Conservation (phyloP, 2,113 vertebrate genomes). For the Seriola rivoliana region DNA sequence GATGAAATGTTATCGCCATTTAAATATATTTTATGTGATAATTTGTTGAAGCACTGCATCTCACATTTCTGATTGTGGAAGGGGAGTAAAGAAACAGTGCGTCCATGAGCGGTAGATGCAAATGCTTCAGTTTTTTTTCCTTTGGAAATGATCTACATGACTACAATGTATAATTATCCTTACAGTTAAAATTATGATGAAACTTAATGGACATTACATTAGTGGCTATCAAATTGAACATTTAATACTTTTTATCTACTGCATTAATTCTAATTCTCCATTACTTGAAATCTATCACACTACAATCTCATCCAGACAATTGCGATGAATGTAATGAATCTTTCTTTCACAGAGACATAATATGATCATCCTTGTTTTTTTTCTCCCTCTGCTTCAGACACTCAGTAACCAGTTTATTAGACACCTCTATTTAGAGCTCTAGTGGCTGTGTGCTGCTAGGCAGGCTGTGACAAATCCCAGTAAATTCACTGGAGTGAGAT, state of each 20-base stretch:
- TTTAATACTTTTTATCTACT: conserved; percentile 29
- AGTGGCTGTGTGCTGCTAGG: conserved; percentile 22
- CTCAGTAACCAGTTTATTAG: conserved; percentile 36
- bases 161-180: not conserved
- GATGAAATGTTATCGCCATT: not conserved
- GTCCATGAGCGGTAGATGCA: conserved; percentile 21
- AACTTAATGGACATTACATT: conserved; percentile 29
- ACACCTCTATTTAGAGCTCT: conserved; percentile 8
- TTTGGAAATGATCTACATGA: not conserved
- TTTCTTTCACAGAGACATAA: conserved; percentile 19
- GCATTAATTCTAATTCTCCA: conserved; percentile 39
- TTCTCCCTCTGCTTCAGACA: not conserved
- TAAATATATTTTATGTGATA: not conserved
- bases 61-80: conserved; percentile 16
- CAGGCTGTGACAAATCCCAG: conserved; percentile 19
- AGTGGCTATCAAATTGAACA: conserved; percentile 38
- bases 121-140: conserved; percentile 14
- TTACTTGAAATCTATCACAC: conserved; percentile 42
- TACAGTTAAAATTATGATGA: conserved; percentile 16
- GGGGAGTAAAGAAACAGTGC: not conserved
- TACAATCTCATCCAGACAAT: not conserved
- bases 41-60: not conserved
- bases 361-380: conserved; percentile 29
- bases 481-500: not conserved
- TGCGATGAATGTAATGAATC: conserved; percentile 51